Conservation (phyloP, 2,888 invertebrate genomes). For the Criorhina ranunculi region DNA sequence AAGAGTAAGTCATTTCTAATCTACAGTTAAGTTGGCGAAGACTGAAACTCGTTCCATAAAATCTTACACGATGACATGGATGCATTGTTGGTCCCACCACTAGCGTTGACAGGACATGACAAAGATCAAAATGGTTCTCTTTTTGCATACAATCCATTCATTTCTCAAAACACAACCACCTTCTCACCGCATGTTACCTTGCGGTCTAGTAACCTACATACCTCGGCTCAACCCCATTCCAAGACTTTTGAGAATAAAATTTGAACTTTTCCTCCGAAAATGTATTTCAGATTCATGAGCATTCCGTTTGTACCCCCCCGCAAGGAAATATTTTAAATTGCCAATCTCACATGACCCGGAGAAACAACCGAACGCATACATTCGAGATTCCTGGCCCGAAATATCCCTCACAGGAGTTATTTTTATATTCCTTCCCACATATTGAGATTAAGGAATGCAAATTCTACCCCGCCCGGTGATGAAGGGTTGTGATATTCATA, state of each 20-base stretch:
- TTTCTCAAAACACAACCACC: too few relatives aligned
- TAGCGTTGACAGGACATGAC: too few relatives aligned
- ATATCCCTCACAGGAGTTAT: slow-evolving; percentile 26
- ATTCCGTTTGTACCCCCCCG: not conserved
- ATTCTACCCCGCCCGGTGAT: slow-evolving; percentile 8
- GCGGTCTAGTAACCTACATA: not conserved
- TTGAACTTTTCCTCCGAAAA: slow-evolving; percentile 16
- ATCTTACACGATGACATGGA: too few relatives aligned
- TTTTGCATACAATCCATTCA: too few relatives aligned
- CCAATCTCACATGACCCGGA: slow-evolving; percentile 52
- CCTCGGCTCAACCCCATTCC: not conserved
- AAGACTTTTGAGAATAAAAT: slow-evolving; percentile 8
- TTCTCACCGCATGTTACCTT: not conserved
- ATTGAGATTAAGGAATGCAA: slow-evolving; percentile 58
- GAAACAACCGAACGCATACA: slow-evolving; percentile 1
- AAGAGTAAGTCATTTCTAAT: too few relatives aligned
- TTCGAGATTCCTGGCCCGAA: slow-evolving; percentile 7
- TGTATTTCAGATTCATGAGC: slow-evolving; percentile 15
- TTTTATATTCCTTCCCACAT: slow-evolving; percentile 22
- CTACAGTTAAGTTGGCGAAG: too few relatives aligned
- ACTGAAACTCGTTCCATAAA: too few relatives aligned
- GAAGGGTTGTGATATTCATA: slow-evolving; percentile 25
- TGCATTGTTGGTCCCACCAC: too few relatives aligned
- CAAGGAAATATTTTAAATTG: slow-evolving; percentile 58
- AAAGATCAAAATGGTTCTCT: too few relatives aligned